phyloP scores from a whole-genome alignment of 1,140 invertebrate species.

The Pristionchus pacificus region DNA sequence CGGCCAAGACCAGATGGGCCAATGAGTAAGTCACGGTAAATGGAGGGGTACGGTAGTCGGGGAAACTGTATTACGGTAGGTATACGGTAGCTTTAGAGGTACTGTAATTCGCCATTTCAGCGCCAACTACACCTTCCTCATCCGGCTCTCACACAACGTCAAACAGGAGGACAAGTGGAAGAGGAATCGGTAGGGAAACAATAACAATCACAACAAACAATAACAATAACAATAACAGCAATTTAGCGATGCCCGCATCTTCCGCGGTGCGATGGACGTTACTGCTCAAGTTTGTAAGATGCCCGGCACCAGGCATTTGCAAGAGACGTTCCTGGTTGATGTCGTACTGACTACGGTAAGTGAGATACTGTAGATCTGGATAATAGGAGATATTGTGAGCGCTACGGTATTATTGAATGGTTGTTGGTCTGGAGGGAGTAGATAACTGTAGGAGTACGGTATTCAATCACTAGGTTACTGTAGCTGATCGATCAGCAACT shows the following conservation, averaged over 20 bases:
- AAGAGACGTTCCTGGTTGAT: neutral
- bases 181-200: neutral
- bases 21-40: too few species aligned
- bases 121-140: neutral
- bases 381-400: too few species aligned
- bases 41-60: too few species aligned
- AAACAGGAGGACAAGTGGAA: neutral
- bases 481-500: too few species aligned
- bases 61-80: too few species aligned
- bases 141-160: neutral
- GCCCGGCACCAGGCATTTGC: neutral
- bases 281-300: neutral
- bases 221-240: too few species aligned
- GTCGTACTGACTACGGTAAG: neutral
- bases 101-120: neutral
- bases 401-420: too few species aligned
- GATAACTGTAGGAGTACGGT: too few species aligned
- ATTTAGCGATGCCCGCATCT: neutral
- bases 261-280: neutral
- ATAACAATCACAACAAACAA: too few species aligned
- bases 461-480: too few species aligned
- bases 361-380: too few species aligned
- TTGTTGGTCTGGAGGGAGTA: too few species aligned
- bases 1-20: neutral
- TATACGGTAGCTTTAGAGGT: neutral